Base-by-base conservation (phyloP, 2,888 invertebrate species). In the Aquatica leii region DNA sequence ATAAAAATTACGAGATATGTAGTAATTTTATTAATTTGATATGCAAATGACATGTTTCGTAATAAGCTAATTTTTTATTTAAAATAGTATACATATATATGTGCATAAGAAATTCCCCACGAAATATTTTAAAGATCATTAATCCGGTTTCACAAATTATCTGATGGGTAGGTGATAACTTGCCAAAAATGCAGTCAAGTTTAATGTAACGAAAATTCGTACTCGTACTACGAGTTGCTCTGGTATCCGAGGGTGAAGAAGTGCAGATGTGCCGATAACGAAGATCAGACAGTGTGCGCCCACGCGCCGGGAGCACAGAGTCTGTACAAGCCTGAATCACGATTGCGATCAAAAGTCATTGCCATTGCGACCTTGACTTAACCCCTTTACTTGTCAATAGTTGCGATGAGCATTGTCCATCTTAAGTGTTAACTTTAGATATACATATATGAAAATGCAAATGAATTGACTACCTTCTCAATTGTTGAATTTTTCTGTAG, bases 321-420 rank as follows among this genome's bases (percentile, higher is more conserved):
- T 64, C 64, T 64, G 59, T 51, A 64, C 59, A 55, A 64, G 69
- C 71, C 66, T 71, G 72, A 70, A 71, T 74, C 74, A 71, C 72
- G 72, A 69, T 68, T 70, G 67, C 59, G 68, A 46, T 46, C 46
- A 18, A 46, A 46, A 71, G 74, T 74, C 74, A 73, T 73, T 73
- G 74, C 70, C 74, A 73, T 69, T 71, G 69, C 72, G 74, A 74
- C 74, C 74, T 74, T 74, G 74, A 68, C 71, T 71, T 73, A 71
- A 73, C 73, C 74, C 71, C 65, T 66, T 46, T 46, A 64, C 69
- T 58, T 69, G 69, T 69, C 71, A 70, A 69, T 71, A 62, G 69
- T 58, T 65, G 62, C 65, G 69, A 61, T 65, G 60, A 59, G 66
- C 63, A 62, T 69, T 68, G 63, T 69, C 68, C 68, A 66, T 65